phyloP scores from a whole-genome alignment of 2,888 invertebrate genomes.

The Perithous albicinctus region DNA sequence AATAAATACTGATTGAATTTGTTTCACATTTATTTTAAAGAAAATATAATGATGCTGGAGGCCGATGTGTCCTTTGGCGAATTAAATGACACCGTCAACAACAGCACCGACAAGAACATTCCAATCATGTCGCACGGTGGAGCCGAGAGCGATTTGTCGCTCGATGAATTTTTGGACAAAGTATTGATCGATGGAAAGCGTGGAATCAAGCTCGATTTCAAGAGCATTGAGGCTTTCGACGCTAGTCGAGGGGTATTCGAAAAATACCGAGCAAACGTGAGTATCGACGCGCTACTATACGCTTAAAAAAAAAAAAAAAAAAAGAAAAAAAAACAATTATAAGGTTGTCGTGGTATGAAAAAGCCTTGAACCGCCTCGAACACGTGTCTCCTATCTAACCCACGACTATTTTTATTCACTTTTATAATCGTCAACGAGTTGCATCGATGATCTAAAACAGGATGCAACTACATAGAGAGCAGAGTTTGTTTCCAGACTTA shows the following conservation, averaged over 20 bases:
- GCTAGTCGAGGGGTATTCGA: constrained; percentile 86
- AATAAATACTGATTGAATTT: not conserved
- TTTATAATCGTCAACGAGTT: constrained; percentile 46
- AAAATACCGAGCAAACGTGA: constrained; percentile 83
- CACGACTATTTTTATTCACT: constrained; percentile 50
- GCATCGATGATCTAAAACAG: constrained; percentile 30
- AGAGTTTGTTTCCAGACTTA: constrained; percentile 9
- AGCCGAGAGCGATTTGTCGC: constrained; percentile 90
- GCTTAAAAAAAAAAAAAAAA: constrained; percentile 12
- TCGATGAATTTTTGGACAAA: constrained; percentile 89
- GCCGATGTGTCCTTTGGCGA: constrained; percentile 92
- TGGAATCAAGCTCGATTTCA: constrained; percentile 96
- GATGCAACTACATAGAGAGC: constrained; percentile 14
- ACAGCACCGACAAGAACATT: constrained; percentile 84
- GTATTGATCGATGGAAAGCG: constrained; percentile 87
- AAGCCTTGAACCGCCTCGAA: constrained; percentile 34
- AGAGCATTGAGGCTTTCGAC: constrained; percentile 90
- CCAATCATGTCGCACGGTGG: constrained; percentile 95
- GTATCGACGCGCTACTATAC: constrained; percentile 61
- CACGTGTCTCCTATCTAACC: constrained; percentile 23
- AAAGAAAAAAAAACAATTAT: constrained; percentile 27
- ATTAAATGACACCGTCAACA: constrained; percentile 85
- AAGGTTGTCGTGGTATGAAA: constrained; percentile 15
- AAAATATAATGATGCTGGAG: constrained; percentile 91
- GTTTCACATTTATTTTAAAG: constrained; percentile 30